Percentiles rank a stretch among this genome's conserved stretches.
Evolutionary conservation across 2,797 vertebrate species (phyloP).

Genomic region (Notoglanidium macrostoma): DNA sequence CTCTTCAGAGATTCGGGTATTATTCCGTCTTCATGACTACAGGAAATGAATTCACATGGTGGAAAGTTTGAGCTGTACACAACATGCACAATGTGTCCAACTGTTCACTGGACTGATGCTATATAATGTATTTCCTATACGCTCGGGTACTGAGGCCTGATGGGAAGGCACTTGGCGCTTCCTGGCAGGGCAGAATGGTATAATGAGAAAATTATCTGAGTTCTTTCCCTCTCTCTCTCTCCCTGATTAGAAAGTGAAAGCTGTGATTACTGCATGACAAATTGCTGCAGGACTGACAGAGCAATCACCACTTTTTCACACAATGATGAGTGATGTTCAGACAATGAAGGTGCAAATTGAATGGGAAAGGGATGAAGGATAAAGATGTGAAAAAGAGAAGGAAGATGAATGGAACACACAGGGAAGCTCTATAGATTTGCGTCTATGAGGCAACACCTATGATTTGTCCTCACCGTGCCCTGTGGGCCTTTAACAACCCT

Average conservation of each 20-base stretch:
- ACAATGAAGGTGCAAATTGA: background rate
- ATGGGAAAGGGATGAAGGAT: background rate
- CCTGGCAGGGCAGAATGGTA: background rate
- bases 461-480: background rate
- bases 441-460: background rate
- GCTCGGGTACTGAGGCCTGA: background rate
- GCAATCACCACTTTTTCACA: background rate
- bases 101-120: background rate
- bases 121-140: background rate
- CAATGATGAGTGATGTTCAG: background rate
- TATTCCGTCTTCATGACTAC: no score
- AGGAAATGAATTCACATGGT: no score
- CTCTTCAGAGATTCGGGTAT: background rate
- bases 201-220: constrained; percentile 3
- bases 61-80: background rate
- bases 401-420: background rate
- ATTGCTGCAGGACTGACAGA: background rate
- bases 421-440: background rate
- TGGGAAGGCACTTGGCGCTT: background rate
- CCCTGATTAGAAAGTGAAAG: background rate
- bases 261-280: background rate
- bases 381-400: background rate
- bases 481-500: background rate
- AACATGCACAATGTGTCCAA: background rate
- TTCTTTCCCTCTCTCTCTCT: background rate